Percentiles rank a stretch among this genome's conserved stretches.
Evolutionary conservation across 2,888 invertebrate genomes (phyloP).

Genomic region (Caradrina clavipalpis): DNA sequence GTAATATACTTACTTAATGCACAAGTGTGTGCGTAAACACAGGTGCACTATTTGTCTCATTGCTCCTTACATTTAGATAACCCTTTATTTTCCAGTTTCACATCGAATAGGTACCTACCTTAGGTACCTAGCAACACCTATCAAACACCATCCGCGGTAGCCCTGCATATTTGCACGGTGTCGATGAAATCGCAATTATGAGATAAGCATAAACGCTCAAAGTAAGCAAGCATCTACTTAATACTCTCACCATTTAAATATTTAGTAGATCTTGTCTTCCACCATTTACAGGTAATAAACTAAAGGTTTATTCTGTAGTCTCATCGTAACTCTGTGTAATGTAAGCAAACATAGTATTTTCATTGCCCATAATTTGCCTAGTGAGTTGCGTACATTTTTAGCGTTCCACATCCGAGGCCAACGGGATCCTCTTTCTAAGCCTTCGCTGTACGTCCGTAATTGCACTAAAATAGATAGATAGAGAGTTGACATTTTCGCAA

Average conservation of each 20-base stretch:
- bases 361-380: slow-evolving; percentile 2
- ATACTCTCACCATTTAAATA: slow-evolving; percentile 45
- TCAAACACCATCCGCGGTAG: slow-evolving; percentile 13
- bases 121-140: background rate
- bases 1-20: too few species aligned
- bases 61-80: background rate
- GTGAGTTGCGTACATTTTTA: background rate
- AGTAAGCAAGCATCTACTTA: slow-evolving; percentile 26
- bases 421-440: too few species aligned
- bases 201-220: slow-evolving; percentile 45
- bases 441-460: too few species aligned
- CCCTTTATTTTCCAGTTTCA: background rate
- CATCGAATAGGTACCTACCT: background rate
- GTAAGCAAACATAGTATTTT: slow-evolving; percentile 9
- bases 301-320: slow-evolving; percentile 6
- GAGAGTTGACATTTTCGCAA: too few species aligned
- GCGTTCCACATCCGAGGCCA: too few species aligned
- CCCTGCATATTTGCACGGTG: slow-evolving; percentile 36
- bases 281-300: slow-evolving; percentile 30
- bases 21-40: too few species aligned
- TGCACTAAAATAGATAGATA: too few species aligned
- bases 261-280: slow-evolving; percentile 46
- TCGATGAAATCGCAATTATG: slow-evolving; percentile 55
- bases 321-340: slow-evolving; percentile 8
- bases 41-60: too few species aligned